A percentile compares a stretch with the other conserved stretches of the same genome.
phyloP scores from a whole-genome alignment of 2,113 vertebrate genomes.

The Bucco capensis region DNA sequence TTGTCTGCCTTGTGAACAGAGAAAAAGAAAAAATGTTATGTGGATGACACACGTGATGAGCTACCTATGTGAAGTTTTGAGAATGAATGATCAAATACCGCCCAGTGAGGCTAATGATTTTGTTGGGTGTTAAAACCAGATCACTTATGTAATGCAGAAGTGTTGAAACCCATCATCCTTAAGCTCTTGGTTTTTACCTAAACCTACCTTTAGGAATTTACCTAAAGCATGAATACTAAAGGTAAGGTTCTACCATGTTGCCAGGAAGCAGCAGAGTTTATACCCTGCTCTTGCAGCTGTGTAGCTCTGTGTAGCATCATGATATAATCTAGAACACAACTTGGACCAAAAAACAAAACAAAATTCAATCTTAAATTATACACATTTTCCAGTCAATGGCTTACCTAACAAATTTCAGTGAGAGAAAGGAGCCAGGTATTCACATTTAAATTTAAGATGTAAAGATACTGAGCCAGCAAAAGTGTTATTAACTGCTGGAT shows the following conservation, averaged over 20 bases:
- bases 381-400: background rate
- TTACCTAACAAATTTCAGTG: background rate
- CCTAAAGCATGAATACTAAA: background rate
- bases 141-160: background rate
- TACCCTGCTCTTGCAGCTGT: background rate
- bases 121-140: background rate
- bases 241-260: background rate
- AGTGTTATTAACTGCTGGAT: background rate
- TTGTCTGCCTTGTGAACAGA: background rate
- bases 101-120: background rate
- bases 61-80: background rate
- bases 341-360: background rate
- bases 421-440: background rate
- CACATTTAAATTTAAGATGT: background rate
- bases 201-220: background rate
- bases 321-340: background rate
- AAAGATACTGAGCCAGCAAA: background rate
- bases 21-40: fast-evolving
- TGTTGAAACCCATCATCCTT: background rate
- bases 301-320: background rate
- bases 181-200: background rate
- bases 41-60: background rate
- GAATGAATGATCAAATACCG: background rate
- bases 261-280: background rate
- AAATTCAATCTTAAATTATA: background rate